Conservation (phyloP, 2,888 invertebrate species). For the Eudemis profundana region DNA sequence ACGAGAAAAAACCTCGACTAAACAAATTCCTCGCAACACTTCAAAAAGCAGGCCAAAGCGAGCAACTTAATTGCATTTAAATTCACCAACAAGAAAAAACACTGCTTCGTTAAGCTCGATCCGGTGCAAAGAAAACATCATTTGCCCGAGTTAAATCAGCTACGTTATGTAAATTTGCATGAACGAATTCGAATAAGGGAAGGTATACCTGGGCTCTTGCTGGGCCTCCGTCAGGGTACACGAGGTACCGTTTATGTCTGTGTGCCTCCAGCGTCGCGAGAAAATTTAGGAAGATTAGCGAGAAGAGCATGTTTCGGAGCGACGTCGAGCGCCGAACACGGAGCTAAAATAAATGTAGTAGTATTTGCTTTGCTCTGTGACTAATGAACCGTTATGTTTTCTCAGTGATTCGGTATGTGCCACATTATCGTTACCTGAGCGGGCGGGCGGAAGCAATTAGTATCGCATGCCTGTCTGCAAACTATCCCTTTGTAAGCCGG, state of each 20-base stretch:
- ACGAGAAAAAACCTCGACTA: constrained; percentile 50
- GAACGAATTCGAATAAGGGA: constrained; percentile 47
- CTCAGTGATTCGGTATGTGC: constrained; percentile 67
- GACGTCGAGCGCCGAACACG: constrained; percentile 55
- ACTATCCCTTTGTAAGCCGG: constrained; percentile 30
- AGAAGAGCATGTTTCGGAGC: constrained; percentile 59
- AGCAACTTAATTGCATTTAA: constrained; percentile 76
- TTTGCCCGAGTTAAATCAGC: constrained; percentile 76
- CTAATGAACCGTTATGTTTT: constrained; percentile 85
- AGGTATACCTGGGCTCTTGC: constrained; percentile 85
- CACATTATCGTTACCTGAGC: constrained; percentile 35
- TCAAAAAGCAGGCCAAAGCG: constrained; percentile 66
- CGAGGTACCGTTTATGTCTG: constrained; percentile 82
- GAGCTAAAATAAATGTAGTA: constrained; percentile 66
- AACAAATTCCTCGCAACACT: constrained; percentile 49
- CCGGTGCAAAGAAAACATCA: constrained; percentile 78
- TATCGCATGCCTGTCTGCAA: constrained; percentile 27
- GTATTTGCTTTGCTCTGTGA: constrained; percentile 69
- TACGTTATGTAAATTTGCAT: constrained; percentile 69
- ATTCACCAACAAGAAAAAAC: constrained; percentile 77
- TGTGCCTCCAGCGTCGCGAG: constrained; percentile 58
- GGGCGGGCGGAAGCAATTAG: constrained; percentile 35
- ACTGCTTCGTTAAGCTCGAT: constrained; percentile 78
- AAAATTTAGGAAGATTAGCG: constrained; percentile 71
- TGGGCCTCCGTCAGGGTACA: constrained; percentile 85